Base-by-base conservation (phyloP, 2,888 invertebrate species). In the Lithodes maja region DNA sequence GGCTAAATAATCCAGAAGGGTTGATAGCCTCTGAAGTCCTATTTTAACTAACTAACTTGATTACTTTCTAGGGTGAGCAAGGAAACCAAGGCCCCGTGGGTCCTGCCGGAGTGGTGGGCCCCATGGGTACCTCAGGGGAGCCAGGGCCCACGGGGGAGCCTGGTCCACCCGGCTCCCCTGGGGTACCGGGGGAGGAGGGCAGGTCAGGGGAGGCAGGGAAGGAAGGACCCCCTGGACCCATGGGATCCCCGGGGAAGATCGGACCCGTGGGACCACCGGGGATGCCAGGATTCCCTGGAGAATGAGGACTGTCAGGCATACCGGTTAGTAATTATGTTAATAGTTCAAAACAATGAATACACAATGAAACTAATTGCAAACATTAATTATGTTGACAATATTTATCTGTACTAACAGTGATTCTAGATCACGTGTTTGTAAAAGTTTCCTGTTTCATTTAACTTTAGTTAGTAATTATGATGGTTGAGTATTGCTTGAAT, bases 281-380 rank as follows among this genome's bases (percentile, higher is more conserved):
- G 0, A 94, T 96, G 50, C 96, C 96, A 54, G 97, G 98, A 74
- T 96, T 96, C 93, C 96, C 96, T 7, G 98, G 98, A 71, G 97
- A 97, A 93, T 94, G 96, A 92, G 97, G 97, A 87, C 94, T 96
- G 92, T 95, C 95, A 89, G 97, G 97, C 82, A 94, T 95, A 92
- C 95, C 96, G 74, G 91, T 92, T 75, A 93, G 93, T 84, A 79
- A 77, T 61, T n/a, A n/a, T n/a, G n/a, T n/a, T n/a, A n/a, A n/a
- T n/a, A n/a, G n/a, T n/a, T n/a, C n/a, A n/a, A n/a, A n/a, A n/a
- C n/a, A n/a, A n/a, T n/a, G n/a, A n/a, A n/a, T n/a, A n/a, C n/a
- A n/a, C n/a, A n/a, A n/a, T n/a, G n/a, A n/a, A n/a, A n/a, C n/a
- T n/a, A n/a, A n/a, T n/a, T n/a, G n/a, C n/a, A n/a, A n/a, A n/a